These are phyloP conservation scores for Manacus vitellinus DNA, from an alignment of 2,113 vertebrate genomes.

Conservation along the genomic window DNA sequence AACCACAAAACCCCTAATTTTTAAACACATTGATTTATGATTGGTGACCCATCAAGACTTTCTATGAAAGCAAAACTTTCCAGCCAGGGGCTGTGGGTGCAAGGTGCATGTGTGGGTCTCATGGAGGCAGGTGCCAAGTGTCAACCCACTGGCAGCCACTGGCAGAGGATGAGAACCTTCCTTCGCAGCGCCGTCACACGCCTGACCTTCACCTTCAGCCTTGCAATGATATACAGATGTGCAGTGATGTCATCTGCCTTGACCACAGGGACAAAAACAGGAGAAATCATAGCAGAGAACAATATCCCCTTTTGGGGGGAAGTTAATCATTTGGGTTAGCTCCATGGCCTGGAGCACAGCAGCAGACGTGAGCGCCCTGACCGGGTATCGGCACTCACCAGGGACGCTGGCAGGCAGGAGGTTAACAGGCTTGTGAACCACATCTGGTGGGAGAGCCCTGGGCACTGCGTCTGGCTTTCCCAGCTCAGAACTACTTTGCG, in stretches of 20 bases:
- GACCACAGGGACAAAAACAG: neutral
- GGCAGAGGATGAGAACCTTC: neutral
- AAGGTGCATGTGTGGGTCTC: neutral
- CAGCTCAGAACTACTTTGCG: neutral
- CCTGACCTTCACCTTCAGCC: neutral
- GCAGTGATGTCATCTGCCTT: neutral
- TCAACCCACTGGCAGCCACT: fast-evolving
- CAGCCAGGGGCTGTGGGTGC: fast-evolving
- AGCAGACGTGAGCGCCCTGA: fast-evolving
- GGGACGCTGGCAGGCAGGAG: fast-evolving
- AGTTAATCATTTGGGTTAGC: neutral
- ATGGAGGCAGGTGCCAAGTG: neutral
- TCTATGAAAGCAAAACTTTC: neutral
- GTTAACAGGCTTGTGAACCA: neutral
- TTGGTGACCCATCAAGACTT: neutral
- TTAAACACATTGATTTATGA: neutral
- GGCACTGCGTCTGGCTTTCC: neutral
- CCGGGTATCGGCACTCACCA: fast-evolving
- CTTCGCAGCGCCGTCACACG: fast-evolving
- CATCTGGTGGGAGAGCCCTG: neutral
- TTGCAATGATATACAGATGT: neutral
- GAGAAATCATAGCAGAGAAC: neutral
- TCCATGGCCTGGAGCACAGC: fast-evolving
- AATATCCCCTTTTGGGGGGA: neutral
- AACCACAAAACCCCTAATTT: neutral